These are phyloP conservation scores for Drosophila nigricruria DNA, from an alignment of 2,888 invertebrate species.

Conservation along the genomic window DNA sequence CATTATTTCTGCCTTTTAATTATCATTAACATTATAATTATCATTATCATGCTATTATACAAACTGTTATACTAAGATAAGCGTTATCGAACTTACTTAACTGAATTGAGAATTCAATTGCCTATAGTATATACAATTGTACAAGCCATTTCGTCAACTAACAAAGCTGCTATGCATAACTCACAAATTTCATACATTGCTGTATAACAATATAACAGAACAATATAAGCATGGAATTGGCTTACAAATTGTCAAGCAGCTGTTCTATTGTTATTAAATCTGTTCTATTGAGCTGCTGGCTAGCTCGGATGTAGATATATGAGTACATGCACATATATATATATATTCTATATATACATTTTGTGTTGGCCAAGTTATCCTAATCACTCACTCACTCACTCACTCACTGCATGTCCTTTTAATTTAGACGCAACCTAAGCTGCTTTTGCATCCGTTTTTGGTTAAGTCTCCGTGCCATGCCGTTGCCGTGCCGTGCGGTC, in stretches of 20 bases:
- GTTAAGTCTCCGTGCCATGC: not conserved
- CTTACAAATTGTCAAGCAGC: slow-evolving; percentile 11
- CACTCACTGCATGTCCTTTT: slow-evolving; percentile 43
- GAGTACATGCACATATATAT: not conserved
- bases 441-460: slow-evolving; percentile 37
- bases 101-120: not conserved
- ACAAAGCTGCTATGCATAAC: not conserved
- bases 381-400: slow-evolving; percentile 20
- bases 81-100: not conserved
- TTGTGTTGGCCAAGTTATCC: slow-evolving; percentile 11
- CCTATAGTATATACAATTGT: not conserved
- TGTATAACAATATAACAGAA: not conserved
- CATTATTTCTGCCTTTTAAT: not conserved
- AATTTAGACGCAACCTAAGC: slow-evolving; percentile 63
- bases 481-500: not conserved
- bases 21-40: no score
- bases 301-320: not conserved
- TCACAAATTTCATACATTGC: not conserved
- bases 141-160: not conserved
- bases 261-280: slow-evolving; percentile 3
- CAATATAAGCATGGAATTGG: not conserved
- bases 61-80: not conserved
- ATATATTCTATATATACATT: slow-evolving; percentile 8
- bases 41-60: not conserved
- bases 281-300: slow-evolving; percentile 4